A percentile compares a stretch with the other conserved stretches of the same genome.
Evolutionary conservation across 2,888 invertebrate species (phyloP).

Genomic region (Orchestes rusci): DNA sequence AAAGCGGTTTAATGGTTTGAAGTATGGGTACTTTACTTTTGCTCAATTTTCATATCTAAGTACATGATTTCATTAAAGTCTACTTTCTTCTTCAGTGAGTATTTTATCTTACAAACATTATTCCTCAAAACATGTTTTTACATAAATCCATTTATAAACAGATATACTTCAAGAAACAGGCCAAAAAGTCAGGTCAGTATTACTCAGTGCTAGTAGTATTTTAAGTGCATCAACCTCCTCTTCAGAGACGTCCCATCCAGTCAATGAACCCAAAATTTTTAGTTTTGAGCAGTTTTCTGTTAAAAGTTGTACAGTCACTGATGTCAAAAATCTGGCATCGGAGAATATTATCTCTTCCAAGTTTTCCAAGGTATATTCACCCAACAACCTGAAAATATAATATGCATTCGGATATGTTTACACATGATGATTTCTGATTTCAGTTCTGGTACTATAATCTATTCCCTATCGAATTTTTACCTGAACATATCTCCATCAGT

Average conservation of each 20-base stretch:
- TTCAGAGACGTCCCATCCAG: conserved; percentile 59
- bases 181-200: conserved; percentile 57
- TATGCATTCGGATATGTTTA: not conserved
- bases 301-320: conserved; percentile 56
- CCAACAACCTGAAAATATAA: conserved; percentile 48
- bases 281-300: conserved; percentile 62
- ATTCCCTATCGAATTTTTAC: conserved; percentile 6
- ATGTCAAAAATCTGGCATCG: conserved; percentile 56
- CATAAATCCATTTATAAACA: too few species aligned
- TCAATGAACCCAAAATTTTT: conserved; percentile 55
- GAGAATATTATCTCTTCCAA: conserved; percentile 66
- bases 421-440: too few species aligned
- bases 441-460: too few species aligned
- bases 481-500: conserved; percentile 58
- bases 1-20: too few species aligned
- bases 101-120: too few species aligned
- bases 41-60: too few species aligned
- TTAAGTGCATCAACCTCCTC: conserved; percentile 62
- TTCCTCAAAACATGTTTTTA: too few species aligned
- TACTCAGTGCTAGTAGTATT: conserved; percentile 57
- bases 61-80: too few species aligned
- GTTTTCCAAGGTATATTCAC: conserved; percentile 54
- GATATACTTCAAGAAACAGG: too few species aligned
- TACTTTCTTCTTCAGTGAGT: too few species aligned
- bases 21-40: too few species aligned